Base-by-base conservation (phyloP, 2,797 vertebrate genomes). In the Ibycter americanus region DNA sequence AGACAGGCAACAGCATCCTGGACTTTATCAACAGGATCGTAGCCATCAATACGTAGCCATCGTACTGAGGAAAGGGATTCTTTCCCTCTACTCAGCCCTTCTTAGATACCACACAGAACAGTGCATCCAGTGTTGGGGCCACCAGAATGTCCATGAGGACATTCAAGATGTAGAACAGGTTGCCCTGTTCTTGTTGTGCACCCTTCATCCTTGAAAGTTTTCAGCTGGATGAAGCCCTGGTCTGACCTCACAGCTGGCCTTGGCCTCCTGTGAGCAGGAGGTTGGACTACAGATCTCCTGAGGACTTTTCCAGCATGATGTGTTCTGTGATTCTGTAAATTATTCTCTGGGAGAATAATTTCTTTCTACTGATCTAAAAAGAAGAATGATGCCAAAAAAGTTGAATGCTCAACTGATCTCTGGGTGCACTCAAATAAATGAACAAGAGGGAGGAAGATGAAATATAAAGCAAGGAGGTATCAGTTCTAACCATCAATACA, bases 81-180 rank as follows among this genome's bases (percentile, higher is more conserved):
- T 72, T 84, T 27, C 22, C 34, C 19, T 47, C 22, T 51, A 22
- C 31, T 47, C 42, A 49, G 31, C 15, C 51, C 31, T 78, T 87
- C 59, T 82, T 31, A 59, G 25, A 20, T 21, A 62, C 22, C 26
- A 16, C 62, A 27, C 34, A 78, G 42, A 67, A 78, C 26, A 61
- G 6, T 11, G 4, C 0, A 0, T 44, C 25, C 34, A 22, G n/a
- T n/a, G 8, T 44, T 54, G 16, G 32, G 36, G 15, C 15, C 66
- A 63, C 15, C 70, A 71, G n/a, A 84, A 70, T 42, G 51, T 9
- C 22, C 27, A 17, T 38, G 3, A 79, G 29, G 52, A 55, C 54
- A 71, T 32, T 74, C 23, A 70, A 58, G 31, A 65, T 42, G 38
- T 51, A 58, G 38, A 90, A 63, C 23, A 67, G 7, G 19, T 63